Evolutionary conservation across 1,140 invertebrate species (phyloP), one percentile per base, ranked within the genome.

Genomic region (Drosophila aff.): DNA sequence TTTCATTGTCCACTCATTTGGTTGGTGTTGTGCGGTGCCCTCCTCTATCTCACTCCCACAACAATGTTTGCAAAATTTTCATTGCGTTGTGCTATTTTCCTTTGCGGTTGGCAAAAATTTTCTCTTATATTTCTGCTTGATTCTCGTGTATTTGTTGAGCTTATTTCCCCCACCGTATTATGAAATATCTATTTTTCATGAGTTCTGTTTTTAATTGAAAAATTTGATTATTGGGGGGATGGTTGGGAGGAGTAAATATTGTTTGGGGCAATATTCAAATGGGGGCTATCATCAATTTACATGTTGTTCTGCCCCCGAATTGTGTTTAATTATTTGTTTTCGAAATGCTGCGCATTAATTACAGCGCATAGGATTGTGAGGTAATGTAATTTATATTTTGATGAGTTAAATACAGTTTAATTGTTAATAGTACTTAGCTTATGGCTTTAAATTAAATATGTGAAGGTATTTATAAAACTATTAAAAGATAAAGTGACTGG

Each of bases 131-230:
- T 76, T 60, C 36, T 16, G 43, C 18, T 58, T 41, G 49, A 49
- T 71, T 38, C 44, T 26, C 43, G 52, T 59, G 50, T 59, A 41
- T 68, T 69, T 72, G 62, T 23, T 23, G 46, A 43, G 21, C 36
- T 52, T 55, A 71, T 67, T 38, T n/a, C n/a, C 11, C n/a, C 6
- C 23, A 23, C 9, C 18, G 43, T 43, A n/a, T 60, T 73, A 52
- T 46, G 66, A 86, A 85, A 86, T 60, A 80, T 81, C 46, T 67
- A 55, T 81, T 67, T 84, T 72, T 67, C 62, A 76, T 78, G 66
- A 55, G 68, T 58, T 66, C 8, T 33, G 71, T 80, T 72, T 76
- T 77, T 78, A 63, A 43, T 75, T 80, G 66, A 68, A 71, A 16
- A 66, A 52, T 59, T 55, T 44, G 52, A 53, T 78, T 43, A 46